phyloP scores from a whole-genome alignment of 2,113 vertebrate genomes.

The Corynorhinus townsendii region DNA sequence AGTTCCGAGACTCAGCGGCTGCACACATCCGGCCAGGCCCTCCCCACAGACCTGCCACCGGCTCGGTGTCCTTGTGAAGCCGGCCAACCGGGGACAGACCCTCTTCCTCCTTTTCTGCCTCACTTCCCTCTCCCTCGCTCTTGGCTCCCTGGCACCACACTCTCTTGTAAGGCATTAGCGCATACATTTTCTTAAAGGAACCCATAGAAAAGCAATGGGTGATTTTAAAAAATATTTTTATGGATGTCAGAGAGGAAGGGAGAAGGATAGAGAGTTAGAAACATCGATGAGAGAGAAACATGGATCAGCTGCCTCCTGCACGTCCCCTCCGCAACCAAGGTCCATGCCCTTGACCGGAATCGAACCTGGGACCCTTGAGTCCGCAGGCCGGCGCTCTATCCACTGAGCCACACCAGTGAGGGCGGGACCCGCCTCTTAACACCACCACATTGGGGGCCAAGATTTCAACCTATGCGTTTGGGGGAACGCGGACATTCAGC shows the following conservation, averaged over 20 bases:
- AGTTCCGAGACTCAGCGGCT: background rate
- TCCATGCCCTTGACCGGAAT: no score
- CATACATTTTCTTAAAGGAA: background rate
- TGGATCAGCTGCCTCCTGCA: no score
- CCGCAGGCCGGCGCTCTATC: no score
- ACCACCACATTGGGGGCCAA: no score
- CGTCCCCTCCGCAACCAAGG: no score
- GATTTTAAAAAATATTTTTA: background rate
- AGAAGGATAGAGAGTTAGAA: no score
- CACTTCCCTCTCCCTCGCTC: background rate
- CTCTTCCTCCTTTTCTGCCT: background rate
- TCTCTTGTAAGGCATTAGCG: background rate
- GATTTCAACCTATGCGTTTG: background rate
- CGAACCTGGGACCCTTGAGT: no score
- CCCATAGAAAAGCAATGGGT: background rate
- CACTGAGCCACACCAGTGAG: no score
- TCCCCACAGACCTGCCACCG: no score
- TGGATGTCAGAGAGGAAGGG: no score
- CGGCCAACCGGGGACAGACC: accelerated
- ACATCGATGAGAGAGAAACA: no score
- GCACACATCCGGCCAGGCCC: background rate
- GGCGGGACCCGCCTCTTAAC: background rate
- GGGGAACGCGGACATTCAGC: background rate
- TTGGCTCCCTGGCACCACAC: accelerated
- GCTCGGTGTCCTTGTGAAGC: background rate